These are phyloP conservation scores for Drosophila nr. perissopoda DNA, from an alignment of 2,888 invertebrate species.

Conservation along the genomic window DNA sequence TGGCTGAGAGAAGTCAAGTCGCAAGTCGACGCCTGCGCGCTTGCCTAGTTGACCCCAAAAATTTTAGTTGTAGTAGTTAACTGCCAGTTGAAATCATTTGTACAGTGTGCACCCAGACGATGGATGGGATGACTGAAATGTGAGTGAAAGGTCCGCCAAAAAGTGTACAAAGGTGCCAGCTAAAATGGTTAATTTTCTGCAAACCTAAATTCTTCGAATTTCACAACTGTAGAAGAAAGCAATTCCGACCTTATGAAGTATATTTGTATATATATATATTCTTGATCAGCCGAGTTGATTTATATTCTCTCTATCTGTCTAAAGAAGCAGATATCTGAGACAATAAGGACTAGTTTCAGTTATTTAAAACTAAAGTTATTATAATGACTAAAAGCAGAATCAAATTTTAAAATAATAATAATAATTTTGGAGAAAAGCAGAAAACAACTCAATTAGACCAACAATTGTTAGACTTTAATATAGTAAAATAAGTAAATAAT, in stretches of 20 bases:
- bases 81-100: slow-evolving; percentile 45
- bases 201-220: slow-evolving; percentile 1
- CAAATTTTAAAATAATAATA: too few relatives aligned
- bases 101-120: slow-evolving; percentile 22
- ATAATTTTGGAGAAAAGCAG: too few relatives aligned
- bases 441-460: too few relatives aligned
- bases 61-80: slow-evolving; percentile 34
- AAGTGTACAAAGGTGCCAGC: slow-evolving; percentile 2
- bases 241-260: not conserved
- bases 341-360: not conserved
- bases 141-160: slow-evolving; percentile 42
- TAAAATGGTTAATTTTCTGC: slow-evolving; percentile 6
- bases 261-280: not conserved
- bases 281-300: not conserved
- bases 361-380: not conserved
- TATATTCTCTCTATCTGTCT: not conserved
- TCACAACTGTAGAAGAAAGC: not conserved
- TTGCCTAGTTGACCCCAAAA: slow-evolving; percentile 58
- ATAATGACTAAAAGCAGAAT: too few relatives aligned
- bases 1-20: slow-evolving; percentile 18
- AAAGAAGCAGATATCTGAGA: not conserved
- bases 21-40: slow-evolving; percentile 42
- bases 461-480: too few relatives aligned
- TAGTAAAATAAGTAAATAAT: too few relatives aligned
- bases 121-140: slow-evolving; percentile 14